A percentile compares a stretch with the other conserved stretches of the same genome.
Evolutionary conservation across 2,888 invertebrate species (phyloP).

Genomic region (Tetragnatha montana): DNA sequence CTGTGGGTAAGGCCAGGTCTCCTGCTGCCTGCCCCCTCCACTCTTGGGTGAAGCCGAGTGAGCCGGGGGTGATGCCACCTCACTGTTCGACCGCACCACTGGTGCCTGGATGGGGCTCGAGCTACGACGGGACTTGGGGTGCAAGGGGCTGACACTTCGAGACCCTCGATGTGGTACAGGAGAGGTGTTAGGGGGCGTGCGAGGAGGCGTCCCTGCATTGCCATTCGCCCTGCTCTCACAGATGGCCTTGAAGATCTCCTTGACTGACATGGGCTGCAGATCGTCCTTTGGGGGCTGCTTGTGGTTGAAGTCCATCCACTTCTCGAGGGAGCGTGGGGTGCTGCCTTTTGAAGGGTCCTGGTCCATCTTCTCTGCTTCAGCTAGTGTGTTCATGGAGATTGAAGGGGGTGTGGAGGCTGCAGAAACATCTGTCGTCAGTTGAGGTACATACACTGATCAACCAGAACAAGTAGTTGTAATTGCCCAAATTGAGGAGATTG

Average conservation of each 20-base stretch:
- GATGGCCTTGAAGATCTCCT: conserved; percentile 84
- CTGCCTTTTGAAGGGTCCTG: conserved; percentile 63
- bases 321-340: conserved; percentile 62
- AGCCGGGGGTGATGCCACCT: conserved; percentile 55
- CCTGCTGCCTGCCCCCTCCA: conserved; percentile 37
- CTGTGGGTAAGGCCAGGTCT: conserved; percentile 56
- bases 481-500: no score
- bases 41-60: conserved; percentile 40
- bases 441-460: no score
- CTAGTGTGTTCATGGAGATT: conserved; percentile 69
- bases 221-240: conserved; percentile 87
- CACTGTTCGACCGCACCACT: conserved; percentile 66
- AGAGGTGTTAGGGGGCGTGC: conserved; percentile 80
- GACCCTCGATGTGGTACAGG: conserved; percentile 74
- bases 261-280: conserved; percentile 82
- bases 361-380: conserved; percentile 70
- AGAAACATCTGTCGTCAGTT: neutral
- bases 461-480: no score
- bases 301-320: conserved; percentile 59
- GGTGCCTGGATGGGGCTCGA: conserved; percentile 74
- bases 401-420: conserved; percentile 66
- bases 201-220: conserved; percentile 84
- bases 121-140: conserved; percentile 71
- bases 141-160: conserved; percentile 74
- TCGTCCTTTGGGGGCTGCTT: conserved; percentile 75